Evolutionary conservation across 2,797 vertebrate genomes (phyloP), one percentile per base, ranked within the genome.

Genomic region (Cossypha caffra): DNA sequence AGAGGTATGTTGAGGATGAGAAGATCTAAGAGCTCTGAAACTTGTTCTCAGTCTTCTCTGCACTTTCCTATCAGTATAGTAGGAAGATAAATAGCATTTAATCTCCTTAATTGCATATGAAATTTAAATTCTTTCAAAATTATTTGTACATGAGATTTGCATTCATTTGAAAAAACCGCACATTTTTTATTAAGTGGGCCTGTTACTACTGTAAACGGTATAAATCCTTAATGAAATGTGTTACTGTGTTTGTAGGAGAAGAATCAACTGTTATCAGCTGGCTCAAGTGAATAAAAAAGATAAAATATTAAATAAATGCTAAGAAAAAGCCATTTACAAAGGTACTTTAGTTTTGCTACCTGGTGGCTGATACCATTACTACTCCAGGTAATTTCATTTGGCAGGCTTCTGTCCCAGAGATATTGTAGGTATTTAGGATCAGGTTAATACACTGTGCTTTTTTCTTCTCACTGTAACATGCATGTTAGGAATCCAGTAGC

Each of bases 1-100:
- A 75, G 99, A 99, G 98, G 99, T 99, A 96, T 95, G 98, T 97
- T 64, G 62, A 62, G 23, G 20, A 37, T 89, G 50, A 71, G 55
- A 79, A 89, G 19, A 62, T 38, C 9, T 61, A 26, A 76, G 28
- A 88, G 74, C 23, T 54, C 73, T 74, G 61, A 62, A 94, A 40
- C 38, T 59, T 77, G 5, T 54, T 90, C 63, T 92, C 13, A 4
- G 5, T 67, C 75, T 88, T 73, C 28, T 31, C 14, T 79, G 17
- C 2, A 20, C 18, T 89, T 81, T 80, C 8, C 12, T 84, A 37
- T 78, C 29, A 31, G 16, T 88, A 9, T 54, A 25, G 5, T 40
- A 61, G 26, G 69, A 79, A 88, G 25, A 82, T 35, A 68, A 77
- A 72, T 67, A 86, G 42, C 29, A 50, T 84, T 66, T 86, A n/a